phyloP scores from a whole-genome alignment of 2,113 vertebrate species.

The Oreochromis aureus region DNA sequence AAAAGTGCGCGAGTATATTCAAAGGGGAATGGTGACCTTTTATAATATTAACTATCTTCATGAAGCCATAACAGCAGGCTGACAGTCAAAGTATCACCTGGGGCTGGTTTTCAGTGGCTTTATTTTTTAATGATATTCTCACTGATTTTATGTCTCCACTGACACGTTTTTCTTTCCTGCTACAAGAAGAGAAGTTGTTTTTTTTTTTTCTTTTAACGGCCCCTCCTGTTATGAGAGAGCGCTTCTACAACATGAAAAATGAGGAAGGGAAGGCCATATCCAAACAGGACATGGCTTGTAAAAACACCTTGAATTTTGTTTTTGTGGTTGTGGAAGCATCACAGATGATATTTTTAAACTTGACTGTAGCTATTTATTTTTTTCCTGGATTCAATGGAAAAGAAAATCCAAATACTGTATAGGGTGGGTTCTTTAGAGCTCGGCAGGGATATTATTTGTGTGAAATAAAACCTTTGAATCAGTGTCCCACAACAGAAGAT shows the following conservation, averaged over 20 bases:
- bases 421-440: background rate
- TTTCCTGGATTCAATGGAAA: background rate
- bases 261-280: background rate
- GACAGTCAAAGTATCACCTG: background rate
- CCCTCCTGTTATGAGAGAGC: background rate
- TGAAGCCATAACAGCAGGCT: background rate
- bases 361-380: background rate
- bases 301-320: background rate
- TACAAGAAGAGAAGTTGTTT: background rate
- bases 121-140: background rate
- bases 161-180: background rate
- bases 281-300: background rate
- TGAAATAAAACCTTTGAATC: background rate
- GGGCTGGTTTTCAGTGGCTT: background rate
- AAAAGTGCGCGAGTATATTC: accelerated
- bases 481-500: background rate
- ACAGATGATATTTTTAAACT: background rate
- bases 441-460: background rate
- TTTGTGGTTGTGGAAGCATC: background rate
- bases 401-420: background rate
- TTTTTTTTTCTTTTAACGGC: background rate
- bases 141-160: background rate
- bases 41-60: background rate
- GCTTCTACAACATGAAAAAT: background rate
- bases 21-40: background rate